A percentile compares a stretch with the other conserved stretches of the same genome.
These are phyloP conservation scores for Meriones psammophilus DNA, from an alignment of 2,797 vertebrate genomes.

Conservation along the genomic window DNA sequence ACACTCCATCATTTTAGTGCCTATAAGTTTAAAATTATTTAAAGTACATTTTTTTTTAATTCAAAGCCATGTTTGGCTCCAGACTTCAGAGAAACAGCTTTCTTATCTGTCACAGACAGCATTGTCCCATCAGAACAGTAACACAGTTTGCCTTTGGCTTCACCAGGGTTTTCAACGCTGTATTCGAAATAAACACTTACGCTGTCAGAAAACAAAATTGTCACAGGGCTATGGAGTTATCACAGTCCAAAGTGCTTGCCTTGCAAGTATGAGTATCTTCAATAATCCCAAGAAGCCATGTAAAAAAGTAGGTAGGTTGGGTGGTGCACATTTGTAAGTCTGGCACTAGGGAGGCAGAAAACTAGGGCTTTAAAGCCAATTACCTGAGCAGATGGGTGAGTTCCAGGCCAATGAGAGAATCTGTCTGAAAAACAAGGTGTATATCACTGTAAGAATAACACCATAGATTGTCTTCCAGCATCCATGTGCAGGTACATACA, in stretches of 20 bases:
- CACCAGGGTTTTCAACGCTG: background rate
- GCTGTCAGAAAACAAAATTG: background rate
- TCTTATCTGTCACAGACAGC: background rate
- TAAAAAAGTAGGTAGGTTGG: accelerated
- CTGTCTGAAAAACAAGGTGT: background rate
- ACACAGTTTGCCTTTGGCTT: background rate
- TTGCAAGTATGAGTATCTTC: background rate
- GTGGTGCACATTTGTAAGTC: background rate
- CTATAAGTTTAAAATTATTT: background rate
- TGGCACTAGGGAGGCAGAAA: no score
- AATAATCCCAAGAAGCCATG: background rate
- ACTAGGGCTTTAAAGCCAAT: background rate
- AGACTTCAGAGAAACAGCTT: background rate
- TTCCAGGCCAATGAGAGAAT: background rate
- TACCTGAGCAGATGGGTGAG: background rate
- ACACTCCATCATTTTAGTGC: background rate
- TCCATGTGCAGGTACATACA: background rate
- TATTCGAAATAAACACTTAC: background rate
- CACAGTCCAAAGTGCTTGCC: background rate
- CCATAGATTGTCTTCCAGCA: background rate
- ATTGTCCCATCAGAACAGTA: background rate
- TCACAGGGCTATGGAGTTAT: background rate
- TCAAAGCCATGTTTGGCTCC: background rate
- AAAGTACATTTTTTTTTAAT: background rate
- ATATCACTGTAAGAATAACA: background rate